Percentiles rank a stretch among this genome's conserved stretches.
phyloP scores from a whole-genome alignment of 1,140 invertebrate species.

The Carposina sasakii region DNA sequence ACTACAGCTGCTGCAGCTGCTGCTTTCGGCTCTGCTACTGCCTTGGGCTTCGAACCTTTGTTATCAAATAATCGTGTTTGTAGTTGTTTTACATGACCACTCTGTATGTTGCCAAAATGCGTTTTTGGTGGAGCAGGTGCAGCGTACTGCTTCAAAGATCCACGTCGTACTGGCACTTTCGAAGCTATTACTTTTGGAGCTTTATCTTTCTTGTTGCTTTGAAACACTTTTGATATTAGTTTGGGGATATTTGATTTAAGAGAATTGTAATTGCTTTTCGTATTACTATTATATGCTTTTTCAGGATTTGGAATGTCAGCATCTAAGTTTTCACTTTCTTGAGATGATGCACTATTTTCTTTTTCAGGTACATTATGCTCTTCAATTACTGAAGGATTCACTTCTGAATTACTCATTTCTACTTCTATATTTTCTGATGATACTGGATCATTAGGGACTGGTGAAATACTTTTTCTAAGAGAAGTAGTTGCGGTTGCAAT shows the following conservation, averaged over 20 bases:
- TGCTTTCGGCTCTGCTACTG: conserved; percentile 22
- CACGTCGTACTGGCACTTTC: conserved; percentile 54
- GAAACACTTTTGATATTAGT: conserved; percentile 11
- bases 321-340: no score
- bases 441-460: no score
- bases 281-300: conserved; percentile 18
- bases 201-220: conserved; percentile 49
- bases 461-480: no score
- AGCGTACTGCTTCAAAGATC: conserved; percentile 52
- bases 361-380: no score
- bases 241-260: conserved; percentile 49
- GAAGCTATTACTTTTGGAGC: conserved; percentile 50
- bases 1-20: conserved; percentile 28
- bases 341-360: no score
- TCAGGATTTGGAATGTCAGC: conserved; percentile 1
- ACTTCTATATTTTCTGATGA: no score
- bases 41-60: conserved; percentile 41
- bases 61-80: conserved; percentile 71
- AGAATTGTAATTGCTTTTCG: conserved; percentile 50
- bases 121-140: conserved; percentile 55
- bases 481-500: no score
- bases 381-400: no score
- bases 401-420: no score
- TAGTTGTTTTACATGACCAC: conserved; percentile 72
- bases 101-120: conserved; percentile 63